These are phyloP conservation scores for Suricata suricatta DNA, from an alignment of 2,113 vertebrate species.

Conservation along the genomic window DNA sequence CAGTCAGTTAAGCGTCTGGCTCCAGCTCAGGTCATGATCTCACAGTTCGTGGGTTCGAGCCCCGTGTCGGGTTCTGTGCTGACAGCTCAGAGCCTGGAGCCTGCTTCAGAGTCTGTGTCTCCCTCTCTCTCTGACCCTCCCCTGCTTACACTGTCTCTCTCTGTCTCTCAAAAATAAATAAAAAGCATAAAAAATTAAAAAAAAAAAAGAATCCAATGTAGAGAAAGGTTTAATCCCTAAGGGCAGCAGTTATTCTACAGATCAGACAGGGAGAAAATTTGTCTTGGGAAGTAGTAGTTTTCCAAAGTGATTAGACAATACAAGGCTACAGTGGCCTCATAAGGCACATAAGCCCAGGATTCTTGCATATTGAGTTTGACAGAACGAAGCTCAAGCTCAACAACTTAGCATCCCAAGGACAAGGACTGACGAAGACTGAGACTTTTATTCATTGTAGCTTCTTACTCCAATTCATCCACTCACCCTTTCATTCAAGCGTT, in stretches of 20 bases:
- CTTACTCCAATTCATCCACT: background rate
- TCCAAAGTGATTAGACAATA: background rate
- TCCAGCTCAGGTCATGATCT: too few species aligned
- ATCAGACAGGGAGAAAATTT: background rate
- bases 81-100: too few species aligned
- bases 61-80: too few species aligned
- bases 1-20: too few species aligned
- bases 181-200: too few species aligned
- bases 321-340: background rate
- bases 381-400: background rate
- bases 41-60: too few species aligned
- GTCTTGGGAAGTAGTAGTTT: background rate
- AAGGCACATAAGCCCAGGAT: background rate
- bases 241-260: background rate
- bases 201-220: background rate
- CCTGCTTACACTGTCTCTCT: too few species aligned
- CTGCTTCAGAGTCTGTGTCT: too few species aligned
- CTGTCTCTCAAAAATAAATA: too few species aligned
- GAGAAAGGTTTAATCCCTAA: background rate
- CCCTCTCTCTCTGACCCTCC: too few species aligned
- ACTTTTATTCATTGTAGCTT: background rate
- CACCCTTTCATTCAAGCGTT: background rate
- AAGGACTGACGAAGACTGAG: background rate
- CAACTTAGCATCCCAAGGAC: background rate
- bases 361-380: background rate